Evolutionary conservation across 2,113 vertebrate genomes (phyloP).

Genomic region (Equus quagga): DNA sequence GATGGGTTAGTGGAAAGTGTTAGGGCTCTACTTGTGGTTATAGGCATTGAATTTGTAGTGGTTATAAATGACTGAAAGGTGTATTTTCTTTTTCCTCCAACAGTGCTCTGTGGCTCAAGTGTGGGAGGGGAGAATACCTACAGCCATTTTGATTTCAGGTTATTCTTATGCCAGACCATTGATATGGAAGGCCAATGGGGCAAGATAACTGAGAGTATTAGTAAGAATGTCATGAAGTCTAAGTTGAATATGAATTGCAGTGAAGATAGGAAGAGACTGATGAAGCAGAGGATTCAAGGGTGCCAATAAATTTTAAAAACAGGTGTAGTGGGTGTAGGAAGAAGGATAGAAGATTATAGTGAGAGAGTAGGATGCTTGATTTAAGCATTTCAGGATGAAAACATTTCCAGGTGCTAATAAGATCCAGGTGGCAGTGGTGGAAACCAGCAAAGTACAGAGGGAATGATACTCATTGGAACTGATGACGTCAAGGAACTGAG

Average conservation of each 20-base stretch:
- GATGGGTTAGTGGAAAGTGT: neutral
- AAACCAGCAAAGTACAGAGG: neutral
- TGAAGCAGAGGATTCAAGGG: neutral
- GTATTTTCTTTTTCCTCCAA: neutral
- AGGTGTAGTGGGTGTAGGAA: neutral
- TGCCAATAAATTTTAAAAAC: constrained; percentile 7
- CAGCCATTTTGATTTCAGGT: neutral
- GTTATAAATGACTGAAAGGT: neutral
- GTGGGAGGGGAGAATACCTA: neutral
- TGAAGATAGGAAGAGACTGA: neutral
- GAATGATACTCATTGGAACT: neutral
- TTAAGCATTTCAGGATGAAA: neutral
- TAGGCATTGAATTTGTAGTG: neutral
- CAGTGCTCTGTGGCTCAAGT: neutral
- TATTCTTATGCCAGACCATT: neutral
- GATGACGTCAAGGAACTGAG: neutral
- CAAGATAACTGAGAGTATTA: neutral
- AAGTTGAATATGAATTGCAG: neutral
- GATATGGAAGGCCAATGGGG: neutral
- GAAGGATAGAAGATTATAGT: neutral
- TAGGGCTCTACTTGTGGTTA: neutral
- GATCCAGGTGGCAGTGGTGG: neutral
- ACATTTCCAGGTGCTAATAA: neutral
- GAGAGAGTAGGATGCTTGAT: neutral
- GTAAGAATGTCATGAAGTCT: neutral